phyloP scores from a whole-genome alignment of 2,888 invertebrate genomes.

The Megalurothrips usitatus region DNA sequence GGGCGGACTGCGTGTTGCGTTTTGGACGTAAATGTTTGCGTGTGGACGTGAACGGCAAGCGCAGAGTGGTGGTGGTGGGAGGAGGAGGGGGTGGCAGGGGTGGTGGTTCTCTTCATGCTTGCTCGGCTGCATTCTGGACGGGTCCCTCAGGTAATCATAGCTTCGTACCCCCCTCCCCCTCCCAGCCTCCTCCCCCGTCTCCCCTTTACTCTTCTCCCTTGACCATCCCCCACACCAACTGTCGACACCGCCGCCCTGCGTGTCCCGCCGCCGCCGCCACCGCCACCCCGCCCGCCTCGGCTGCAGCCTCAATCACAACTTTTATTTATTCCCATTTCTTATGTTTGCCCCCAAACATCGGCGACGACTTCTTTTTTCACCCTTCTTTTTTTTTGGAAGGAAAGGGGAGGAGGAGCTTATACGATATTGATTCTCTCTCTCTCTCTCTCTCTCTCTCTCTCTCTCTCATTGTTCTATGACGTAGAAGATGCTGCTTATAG shows the following conservation, averaged over 20 bases:
- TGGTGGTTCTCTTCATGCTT: no score
- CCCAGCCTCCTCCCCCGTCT: neutral
- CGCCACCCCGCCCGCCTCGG: neutral
- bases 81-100: no score
- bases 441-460: neutral
- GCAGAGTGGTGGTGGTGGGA: no score
- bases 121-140: neutral
- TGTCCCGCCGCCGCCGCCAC: neutral
- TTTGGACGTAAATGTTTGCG: no score
- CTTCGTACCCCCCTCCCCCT: neutral
- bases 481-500: no score
- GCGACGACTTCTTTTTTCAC: neutral
- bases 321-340: constrained; percentile 23
- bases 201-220: neutral
- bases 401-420: neutral
- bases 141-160: constrained; percentile 17
- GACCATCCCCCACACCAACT: no score
- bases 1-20: no score
- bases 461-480: no score
- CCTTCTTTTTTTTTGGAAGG: no score
- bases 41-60: no score
- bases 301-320: constrained; percentile 9
- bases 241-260: neutral
- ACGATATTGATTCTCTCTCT: neutral
- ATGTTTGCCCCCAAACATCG: constrained; percentile 5